phyloP scores from a whole-genome alignment of 2,888 invertebrate genomes.

The Pyrrhia umbra region DNA sequence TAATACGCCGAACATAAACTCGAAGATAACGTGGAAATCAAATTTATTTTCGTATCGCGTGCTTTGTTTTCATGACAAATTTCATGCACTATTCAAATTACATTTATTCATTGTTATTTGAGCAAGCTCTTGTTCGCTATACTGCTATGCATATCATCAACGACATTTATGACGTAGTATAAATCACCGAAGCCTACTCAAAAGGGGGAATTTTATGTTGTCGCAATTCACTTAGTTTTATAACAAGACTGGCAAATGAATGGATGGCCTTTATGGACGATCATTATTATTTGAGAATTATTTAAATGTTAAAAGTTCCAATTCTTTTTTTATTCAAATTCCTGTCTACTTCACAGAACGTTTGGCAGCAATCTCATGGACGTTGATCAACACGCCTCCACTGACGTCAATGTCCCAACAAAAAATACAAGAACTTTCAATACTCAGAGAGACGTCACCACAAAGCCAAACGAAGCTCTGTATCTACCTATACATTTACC shows the following conservation, averaged over 20 bases:
- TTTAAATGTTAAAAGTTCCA: conserved; percentile 21
- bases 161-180: conserved; percentile 36
- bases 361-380: conserved; percentile 74
- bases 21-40: conserved; percentile 57
- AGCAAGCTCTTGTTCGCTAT: conserved; percentile 46
- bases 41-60: conserved; percentile 74
- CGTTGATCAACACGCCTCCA: conserved; percentile 77
- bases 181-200: conserved; percentile 20
- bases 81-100: conserved; percentile 64
- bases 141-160: conserved; percentile 41
- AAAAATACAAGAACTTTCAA: conserved; percentile 47
- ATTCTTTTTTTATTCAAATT: conserved; percentile 37
- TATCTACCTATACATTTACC: no score
- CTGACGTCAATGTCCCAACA: conserved; percentile 70
- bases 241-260: background rate
- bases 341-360: conserved; percentile 24
- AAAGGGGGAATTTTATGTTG: conserved; percentile 14
- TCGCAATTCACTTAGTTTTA: conserved; percentile 15
- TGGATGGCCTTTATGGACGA: background rate
- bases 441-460: conserved; percentile 53
- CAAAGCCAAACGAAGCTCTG: conserved; percentile 50
- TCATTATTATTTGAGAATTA: conserved; percentile 24
- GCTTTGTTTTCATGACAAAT: conserved; percentile 61
- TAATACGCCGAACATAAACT: conserved; percentile 34
- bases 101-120: conserved; percentile 63